phyloP scores from a whole-genome alignment of 2,797 vertebrate species.

The Amniataba percoides region DNA sequence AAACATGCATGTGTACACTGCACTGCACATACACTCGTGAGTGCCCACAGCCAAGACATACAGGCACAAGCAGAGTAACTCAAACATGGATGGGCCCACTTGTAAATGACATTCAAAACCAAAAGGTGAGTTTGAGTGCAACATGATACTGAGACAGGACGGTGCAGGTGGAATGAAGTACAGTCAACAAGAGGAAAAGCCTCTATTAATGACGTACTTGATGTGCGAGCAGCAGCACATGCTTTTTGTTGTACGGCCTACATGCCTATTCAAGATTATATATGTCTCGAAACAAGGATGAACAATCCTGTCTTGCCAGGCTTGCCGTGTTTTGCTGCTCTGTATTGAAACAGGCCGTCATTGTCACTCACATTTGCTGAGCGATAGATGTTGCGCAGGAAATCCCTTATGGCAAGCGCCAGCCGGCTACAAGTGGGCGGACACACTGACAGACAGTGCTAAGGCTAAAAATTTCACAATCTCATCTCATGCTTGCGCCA shows the following conservation, averaged over 20 bases:
- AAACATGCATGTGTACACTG: constrained; percentile 48
- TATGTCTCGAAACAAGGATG: constrained; percentile 22
- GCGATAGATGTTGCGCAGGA: constrained; percentile 74
- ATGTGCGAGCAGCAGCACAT: neutral
- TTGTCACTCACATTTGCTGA: constrained; percentile 66
- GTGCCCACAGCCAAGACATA: constrained; percentile 33
- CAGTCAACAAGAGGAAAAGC: constrained; percentile 16
- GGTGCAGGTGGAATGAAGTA: constrained; percentile 49
- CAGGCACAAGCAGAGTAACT: constrained; percentile 70
- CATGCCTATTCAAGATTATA: constrained; percentile 20
- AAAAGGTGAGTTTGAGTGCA: constrained; percentile 67
- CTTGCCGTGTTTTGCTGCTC: constrained; percentile 28
- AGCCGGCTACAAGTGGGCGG: constrained; percentile 76
- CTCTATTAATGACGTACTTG: constrained; percentile 21
- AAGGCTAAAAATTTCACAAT: constrained; percentile 80
- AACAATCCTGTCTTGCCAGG: constrained; percentile 21
- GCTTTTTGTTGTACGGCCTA: constrained; percentile 5
- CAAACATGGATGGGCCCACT: constrained; percentile 40
- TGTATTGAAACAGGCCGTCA: constrained; percentile 52
- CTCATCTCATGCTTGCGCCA: constrained; percentile 75
- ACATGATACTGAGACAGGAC: constrained; percentile 15
- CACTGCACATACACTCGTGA: constrained; percentile 17
- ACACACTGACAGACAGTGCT: constrained; percentile 68
- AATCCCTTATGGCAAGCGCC: constrained; percentile 79
- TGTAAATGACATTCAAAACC: constrained; percentile 76